Evolutionary conservation across 2,888 invertebrate species (phyloP).

Genomic region (Blera fallax): DNA sequence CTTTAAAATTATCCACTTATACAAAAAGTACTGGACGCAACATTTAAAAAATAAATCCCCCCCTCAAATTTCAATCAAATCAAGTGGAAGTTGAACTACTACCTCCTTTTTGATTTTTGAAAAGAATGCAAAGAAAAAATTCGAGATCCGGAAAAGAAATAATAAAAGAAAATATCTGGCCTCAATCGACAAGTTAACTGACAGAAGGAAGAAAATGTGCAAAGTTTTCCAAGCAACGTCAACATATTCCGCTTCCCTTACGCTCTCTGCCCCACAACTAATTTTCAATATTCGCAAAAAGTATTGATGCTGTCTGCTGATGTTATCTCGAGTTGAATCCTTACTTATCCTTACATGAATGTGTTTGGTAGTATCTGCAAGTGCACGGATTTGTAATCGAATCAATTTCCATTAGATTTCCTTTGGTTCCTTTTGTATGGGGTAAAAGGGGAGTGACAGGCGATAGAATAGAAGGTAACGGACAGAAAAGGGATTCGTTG

Average conservation of each 20-base stretch:
- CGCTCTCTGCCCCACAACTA: background rate
- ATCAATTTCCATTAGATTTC: constrained; percentile 57
- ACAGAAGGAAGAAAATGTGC: constrained; percentile 7
- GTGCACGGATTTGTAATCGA: constrained; percentile 44
- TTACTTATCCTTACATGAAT: constrained; percentile 26
- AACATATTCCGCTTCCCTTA: background rate
- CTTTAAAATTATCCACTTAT: no score
- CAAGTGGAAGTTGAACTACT: background rate
- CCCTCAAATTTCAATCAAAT: constrained; percentile 8
- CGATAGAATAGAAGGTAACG: background rate
- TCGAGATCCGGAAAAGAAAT: background rate
- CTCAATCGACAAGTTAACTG: constrained; percentile 37
- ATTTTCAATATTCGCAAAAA: constrained; percentile 20
- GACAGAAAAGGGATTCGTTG: constrained; percentile 12
- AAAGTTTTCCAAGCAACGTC: constrained; percentile 20
- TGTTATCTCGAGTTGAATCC: constrained; percentile 33
- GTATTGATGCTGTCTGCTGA: constrained; percentile 29
- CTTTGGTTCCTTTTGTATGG: constrained; percentile 23
- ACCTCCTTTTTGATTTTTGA: background rate
- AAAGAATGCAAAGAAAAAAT: background rate
- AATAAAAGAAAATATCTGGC: constrained; percentile 18
- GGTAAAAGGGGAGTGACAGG: background rate
- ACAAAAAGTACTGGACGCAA: background rate
- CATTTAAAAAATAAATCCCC: background rate
- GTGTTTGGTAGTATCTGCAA: constrained; percentile 12